Conservation (phyloP, 2,113 vertebrate species). For the Odontesthes bonariensis region DNA sequence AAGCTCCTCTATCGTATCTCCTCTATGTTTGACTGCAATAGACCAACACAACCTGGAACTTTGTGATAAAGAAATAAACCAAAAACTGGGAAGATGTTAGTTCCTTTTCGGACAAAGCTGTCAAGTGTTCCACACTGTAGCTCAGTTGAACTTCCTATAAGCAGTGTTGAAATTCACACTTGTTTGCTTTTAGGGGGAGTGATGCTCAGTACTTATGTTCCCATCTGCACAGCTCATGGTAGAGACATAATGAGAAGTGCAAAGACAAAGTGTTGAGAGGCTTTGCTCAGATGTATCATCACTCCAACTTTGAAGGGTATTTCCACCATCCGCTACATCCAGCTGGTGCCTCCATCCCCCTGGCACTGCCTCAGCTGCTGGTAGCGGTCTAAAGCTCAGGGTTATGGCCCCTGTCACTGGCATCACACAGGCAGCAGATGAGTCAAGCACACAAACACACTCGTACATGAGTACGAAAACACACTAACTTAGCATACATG, state of each 20-base stretch:
- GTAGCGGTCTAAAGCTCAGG: slow-evolving; percentile 44
- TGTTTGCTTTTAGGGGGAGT: slow-evolving; percentile 44
- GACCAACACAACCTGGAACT: slow-evolving; percentile 33
- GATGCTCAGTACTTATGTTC: slow-evolving; percentile 54
- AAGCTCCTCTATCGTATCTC: slow-evolving; percentile 17
- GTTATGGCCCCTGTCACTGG: slow-evolving; percentile 53
- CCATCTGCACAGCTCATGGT: slow-evolving; percentile 61
- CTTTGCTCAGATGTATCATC: slow-evolving; percentile 46
- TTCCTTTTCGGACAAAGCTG: slow-evolving; percentile 3
- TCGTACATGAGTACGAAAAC: not conserved
- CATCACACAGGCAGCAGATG: slow-evolving; percentile 43
- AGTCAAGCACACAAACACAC: slow-evolving; percentile 34
- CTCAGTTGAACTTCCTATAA: slow-evolving; percentile 36
- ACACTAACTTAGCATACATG: slow-evolving; percentile 1
- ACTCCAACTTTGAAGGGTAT: slow-evolving; percentile 67
- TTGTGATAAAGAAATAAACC: slow-evolving; percentile 36
- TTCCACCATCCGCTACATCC: slow-evolving; percentile 55
- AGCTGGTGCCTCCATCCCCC: slow-evolving; percentile 61
- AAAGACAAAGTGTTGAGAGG: slow-evolving; percentile 61
- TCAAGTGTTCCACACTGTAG: not conserved
- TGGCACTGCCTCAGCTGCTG: slow-evolving; percentile 52
- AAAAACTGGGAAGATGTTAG: slow-evolving; percentile 19
- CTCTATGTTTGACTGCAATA: slow-evolving; percentile 15
- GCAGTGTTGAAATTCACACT: slow-evolving; percentile 39
- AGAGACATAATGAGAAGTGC: slow-evolving; percentile 55